Conservation (phyloP, 1,140 invertebrate genomes). For the Magallana angulata region DNA sequence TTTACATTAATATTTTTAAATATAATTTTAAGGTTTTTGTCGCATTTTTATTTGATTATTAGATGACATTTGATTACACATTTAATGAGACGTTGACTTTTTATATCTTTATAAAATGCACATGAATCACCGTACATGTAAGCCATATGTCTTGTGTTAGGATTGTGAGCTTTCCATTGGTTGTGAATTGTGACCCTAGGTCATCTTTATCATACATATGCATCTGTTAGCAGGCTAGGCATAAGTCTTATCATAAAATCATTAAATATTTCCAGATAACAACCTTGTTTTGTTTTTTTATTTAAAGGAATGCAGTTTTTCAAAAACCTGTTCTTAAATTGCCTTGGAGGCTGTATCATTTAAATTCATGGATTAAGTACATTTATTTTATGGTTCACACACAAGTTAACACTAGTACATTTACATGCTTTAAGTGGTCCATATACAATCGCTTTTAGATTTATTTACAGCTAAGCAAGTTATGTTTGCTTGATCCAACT, state of each 20-base stretch:
- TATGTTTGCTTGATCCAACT: too few relatives aligned
- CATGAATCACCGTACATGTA: not conserved
- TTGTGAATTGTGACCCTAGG: not conserved
- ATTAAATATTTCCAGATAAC: not conserved
- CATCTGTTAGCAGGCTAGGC: not conserved
- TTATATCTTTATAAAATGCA: not conserved
- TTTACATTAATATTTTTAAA: too few relatives aligned
- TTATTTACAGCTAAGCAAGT: too few relatives aligned
- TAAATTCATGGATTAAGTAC: too few relatives aligned
- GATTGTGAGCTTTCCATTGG: not conserved
- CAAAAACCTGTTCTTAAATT: too few relatives aligned
- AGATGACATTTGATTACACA: not conserved
- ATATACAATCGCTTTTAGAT: too few relatives aligned
- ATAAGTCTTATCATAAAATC: conserved; percentile 8
- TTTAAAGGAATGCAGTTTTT: not conserved
- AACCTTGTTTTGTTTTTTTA: not conserved
- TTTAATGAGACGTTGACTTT: not conserved
- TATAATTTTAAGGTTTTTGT: not conserved
- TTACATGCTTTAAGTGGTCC: too few relatives aligned
- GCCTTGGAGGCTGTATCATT: too few relatives aligned
- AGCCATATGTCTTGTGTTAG: not conserved
- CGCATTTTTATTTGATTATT: not conserved
- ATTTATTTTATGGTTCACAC: too few relatives aligned
- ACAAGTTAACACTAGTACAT: too few relatives aligned
- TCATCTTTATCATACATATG: not conserved